phyloP scores from a whole-genome alignment of 2,113 vertebrate species.

The Hymenochirus boettgeri region DNA sequence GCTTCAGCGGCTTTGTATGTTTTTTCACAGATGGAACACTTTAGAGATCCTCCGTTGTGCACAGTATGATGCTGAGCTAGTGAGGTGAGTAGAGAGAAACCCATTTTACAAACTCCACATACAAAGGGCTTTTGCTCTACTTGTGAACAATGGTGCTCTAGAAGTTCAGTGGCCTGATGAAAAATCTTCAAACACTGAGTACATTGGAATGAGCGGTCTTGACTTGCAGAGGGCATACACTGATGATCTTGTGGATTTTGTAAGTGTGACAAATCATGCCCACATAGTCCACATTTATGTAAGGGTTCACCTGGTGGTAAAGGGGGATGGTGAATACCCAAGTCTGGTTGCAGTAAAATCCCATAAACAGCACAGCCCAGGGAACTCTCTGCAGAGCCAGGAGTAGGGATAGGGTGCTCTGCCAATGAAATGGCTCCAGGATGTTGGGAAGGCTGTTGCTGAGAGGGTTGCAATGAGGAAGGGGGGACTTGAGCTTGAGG shows the following conservation, averaged over 20 bases:
- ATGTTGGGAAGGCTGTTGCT: slow-evolving; percentile 72
- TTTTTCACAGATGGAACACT: slow-evolving; percentile 96
- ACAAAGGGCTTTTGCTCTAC: slow-evolving; percentile 97
- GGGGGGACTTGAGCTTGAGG: slow-evolving; percentile 52
- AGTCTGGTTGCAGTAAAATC: slow-evolving; percentile 86
- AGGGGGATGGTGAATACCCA: slow-evolving; percentile 63
- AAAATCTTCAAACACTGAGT: slow-evolving; percentile 97
- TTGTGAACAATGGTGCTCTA: slow-evolving; percentile 95
- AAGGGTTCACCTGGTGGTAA: slow-evolving; percentile 67
- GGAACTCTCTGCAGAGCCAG: slow-evolving; percentile 69
- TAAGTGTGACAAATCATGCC: slow-evolving; percentile 87
- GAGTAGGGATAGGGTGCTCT: slow-evolving; percentile 80
- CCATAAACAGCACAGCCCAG: slow-evolving; percentile 93
- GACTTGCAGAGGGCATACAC: slow-evolving; percentile 76
- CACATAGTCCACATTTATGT: slow-evolving; percentile 87
- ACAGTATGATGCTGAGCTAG: slow-evolving; percentile 90
- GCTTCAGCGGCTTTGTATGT: slow-evolving; percentile 79
- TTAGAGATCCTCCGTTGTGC: slow-evolving; percentile 80
- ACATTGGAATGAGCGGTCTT: slow-evolving; percentile 95
- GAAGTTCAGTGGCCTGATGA: slow-evolving; percentile 90
- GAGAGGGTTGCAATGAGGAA: slow-evolving; percentile 49
- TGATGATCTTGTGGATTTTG: slow-evolving; percentile 91
- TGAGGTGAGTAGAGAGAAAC: slow-evolving; percentile 91
- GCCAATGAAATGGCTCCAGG: slow-evolving; percentile 72
- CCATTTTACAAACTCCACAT: slow-evolving; percentile 95